Conservation (phyloP, 2,797 vertebrate genomes). For the Tinamus major region DNA sequence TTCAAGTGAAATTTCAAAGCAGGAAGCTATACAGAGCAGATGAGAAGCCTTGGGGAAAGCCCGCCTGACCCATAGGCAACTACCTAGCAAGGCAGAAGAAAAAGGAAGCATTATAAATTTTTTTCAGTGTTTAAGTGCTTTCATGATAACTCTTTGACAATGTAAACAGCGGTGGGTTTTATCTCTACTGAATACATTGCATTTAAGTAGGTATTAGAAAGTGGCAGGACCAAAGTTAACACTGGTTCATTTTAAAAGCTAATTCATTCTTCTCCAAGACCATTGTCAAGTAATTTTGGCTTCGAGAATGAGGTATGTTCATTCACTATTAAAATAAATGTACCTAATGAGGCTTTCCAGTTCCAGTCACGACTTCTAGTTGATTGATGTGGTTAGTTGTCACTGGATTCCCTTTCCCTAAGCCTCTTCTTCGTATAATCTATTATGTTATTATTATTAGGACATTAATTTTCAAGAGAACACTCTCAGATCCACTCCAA, state of each 20-base stretch:
- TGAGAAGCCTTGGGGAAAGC: neutral
- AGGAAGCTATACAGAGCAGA: neutral
- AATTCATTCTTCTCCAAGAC: neutral
- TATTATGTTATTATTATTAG: neutral
- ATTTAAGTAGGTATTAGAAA: neutral
- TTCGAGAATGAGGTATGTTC: neutral
- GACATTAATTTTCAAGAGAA: neutral
- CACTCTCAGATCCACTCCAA: neutral
- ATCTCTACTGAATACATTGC: neutral
- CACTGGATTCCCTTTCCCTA: neutral
- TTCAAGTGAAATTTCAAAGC: neutral
- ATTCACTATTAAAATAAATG: neutral
- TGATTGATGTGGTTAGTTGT: neutral
- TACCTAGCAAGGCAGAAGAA: neutral
- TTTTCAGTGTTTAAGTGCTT: neutral
- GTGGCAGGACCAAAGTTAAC: neutral
- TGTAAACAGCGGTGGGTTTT: neutral
- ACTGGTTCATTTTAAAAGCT: neutral
- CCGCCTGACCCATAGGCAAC: neutral
- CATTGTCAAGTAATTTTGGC: neutral
- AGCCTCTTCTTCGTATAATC: neutral
- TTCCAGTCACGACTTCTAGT: neutral
- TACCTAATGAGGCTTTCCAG: neutral
- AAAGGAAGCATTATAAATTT: neutral
- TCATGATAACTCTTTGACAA: neutral